Evolutionary conservation across 2,888 invertebrate genomes (phyloP).

Genomic region (Ethmia dodecea): DNA sequence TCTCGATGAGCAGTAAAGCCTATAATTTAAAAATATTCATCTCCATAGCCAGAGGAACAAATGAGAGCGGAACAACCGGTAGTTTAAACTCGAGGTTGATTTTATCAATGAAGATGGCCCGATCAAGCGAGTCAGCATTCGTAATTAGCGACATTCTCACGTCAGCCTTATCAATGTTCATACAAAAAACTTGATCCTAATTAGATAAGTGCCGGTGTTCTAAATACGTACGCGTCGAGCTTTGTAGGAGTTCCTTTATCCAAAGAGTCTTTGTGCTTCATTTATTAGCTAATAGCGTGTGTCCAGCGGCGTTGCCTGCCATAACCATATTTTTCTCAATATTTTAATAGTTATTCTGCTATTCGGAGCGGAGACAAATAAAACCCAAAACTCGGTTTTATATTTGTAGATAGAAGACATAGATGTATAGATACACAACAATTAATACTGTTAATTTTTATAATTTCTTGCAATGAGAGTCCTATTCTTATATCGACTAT

Average conservation of each 20-base stretch:
- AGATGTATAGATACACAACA: too few species aligned
- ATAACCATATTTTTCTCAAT: too few species aligned
- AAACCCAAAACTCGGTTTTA: too few species aligned
- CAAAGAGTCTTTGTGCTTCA: slow-evolving; percentile 6
- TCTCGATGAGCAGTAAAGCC: slow-evolving; percentile 2
- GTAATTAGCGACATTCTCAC: slow-evolving; percentile 50
- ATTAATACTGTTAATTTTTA: too few species aligned
- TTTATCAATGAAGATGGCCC: slow-evolving; percentile 13
- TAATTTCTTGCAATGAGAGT: too few species aligned
- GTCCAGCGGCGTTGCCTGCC: neutral
- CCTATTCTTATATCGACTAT: too few species aligned
- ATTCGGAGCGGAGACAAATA: too few species aligned
- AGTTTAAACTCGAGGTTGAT: slow-evolving; percentile 4
- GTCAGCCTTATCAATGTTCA: slow-evolving; percentile 26
- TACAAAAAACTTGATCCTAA: slow-evolving; percentile 23
- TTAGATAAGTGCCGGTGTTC: slow-evolving; percentile 21
- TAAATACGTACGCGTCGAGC: slow-evolving; percentile 19
- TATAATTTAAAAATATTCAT: slow-evolving; percentile 11
- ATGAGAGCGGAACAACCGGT: slow-evolving; percentile 5
- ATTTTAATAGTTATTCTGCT: too few species aligned
- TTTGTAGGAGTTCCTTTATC: slow-evolving; percentile 22
- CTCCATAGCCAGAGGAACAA: slow-evolving; percentile 9
- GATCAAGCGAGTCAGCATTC: slow-evolving; percentile 35
- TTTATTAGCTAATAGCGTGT: neutral
- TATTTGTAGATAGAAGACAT: too few species aligned